Percentiles rank a stretch among this genome's conserved stretches.
phyloP scores from a whole-genome alignment of 2,113 vertebrate genomes.

The Alosa alosa region DNA sequence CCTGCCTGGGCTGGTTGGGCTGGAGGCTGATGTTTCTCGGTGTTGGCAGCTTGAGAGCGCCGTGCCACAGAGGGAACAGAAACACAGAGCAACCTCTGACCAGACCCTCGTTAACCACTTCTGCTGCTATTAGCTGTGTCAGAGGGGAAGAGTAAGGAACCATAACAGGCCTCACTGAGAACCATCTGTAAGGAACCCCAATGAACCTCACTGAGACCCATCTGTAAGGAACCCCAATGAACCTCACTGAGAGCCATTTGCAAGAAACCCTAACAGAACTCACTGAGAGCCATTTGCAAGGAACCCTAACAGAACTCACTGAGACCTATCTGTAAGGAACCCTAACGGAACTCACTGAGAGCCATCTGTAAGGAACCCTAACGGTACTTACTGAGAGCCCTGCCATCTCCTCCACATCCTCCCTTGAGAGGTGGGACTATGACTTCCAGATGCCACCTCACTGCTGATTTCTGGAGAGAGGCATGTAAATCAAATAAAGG shows the following conservation, averaged over 20 bases:
- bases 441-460: slow-evolving; percentile 64
- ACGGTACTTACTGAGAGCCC: not conserved
- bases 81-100: not conserved
- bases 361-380: no score
- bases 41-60: not conserved
- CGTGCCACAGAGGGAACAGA: not conserved
- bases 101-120: not conserved
- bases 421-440: slow-evolving; percentile 53
- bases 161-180: not conserved
- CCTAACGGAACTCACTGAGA: not conserved
- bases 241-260: not conserved
- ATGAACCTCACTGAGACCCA: not conserved
- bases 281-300: not conserved
- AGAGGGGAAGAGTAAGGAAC: not conserved
- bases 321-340: not conserved
- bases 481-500: slow-evolving; percentile 60
- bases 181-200: not conserved
- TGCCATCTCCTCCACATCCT: not conserved
- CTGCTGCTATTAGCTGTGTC: not conserved
- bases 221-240: not conserved
- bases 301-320: not conserved
- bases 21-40: not conserved
- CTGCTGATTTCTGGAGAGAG: slow-evolving; percentile 52
- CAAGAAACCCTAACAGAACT: not conserved
- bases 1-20: not conserved